phyloP scores from a whole-genome alignment of 2,888 invertebrate species.

The Drosophila percnosoma region DNA sequence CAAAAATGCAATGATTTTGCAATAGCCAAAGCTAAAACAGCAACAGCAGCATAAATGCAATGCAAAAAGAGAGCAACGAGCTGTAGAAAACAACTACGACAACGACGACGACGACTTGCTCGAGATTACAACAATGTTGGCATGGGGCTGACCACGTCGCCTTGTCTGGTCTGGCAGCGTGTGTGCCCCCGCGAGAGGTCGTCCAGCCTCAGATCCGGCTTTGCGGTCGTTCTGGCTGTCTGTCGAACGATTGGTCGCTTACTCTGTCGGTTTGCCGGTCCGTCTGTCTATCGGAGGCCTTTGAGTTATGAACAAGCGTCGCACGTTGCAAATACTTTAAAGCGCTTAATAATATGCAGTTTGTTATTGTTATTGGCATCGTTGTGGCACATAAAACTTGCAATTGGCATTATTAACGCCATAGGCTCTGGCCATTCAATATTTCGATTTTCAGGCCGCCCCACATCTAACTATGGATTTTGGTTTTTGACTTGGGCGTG shows the following conservation, averaged over 20 bases:
- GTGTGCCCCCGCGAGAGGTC: conserved; percentile 76
- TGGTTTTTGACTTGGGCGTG: conserved; percentile 53
- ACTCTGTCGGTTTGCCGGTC: conserved; percentile 16
- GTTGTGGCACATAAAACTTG: conserved; percentile 62
- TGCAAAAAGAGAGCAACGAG: conserved; percentile 36
- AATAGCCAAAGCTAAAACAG: conserved; percentile 35
- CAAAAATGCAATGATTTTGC: conserved; percentile 54
- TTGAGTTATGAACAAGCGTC: conserved; percentile 56
- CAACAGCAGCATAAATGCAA: conserved; percentile 35
- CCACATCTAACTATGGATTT: conserved; percentile 12
- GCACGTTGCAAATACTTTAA: conserved; percentile 70
- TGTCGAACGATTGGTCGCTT: conserved; percentile 8
- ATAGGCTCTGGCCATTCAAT: conserved; percentile 60
- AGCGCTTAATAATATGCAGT: conserved; percentile 78
- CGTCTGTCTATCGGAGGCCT: conserved; percentile 39
- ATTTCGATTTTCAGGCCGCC: conserved; percentile 25
- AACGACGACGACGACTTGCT: conserved; percentile 33
- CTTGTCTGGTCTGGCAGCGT: conserved; percentile 62
- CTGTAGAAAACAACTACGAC: conserved; percentile 12
- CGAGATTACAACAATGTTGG: conserved; percentile 42
- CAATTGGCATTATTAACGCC: conserved; percentile 78
- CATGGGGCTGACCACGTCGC: conserved; percentile 66
- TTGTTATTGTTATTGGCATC: conserved; percentile 70
- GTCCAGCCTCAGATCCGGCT: conserved; percentile 72
- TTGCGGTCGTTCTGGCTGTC: conserved; percentile 39